Conservation (phyloP, 2,113 vertebrate genomes). For the Megaptera novaeangliae region DNA sequence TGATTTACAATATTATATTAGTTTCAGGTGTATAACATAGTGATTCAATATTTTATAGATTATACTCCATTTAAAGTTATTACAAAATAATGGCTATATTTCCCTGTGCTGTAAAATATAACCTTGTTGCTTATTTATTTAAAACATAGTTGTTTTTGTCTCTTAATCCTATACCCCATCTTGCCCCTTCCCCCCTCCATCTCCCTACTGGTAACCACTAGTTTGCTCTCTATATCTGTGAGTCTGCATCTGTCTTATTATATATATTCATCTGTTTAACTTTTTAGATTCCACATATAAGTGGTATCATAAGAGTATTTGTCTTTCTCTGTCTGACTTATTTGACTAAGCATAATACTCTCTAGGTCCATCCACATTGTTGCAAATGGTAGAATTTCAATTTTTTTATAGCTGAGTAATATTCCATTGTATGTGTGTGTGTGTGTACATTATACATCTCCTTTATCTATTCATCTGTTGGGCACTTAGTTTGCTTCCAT, state of each 20-base stretch:
- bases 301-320: background rate
- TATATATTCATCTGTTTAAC: background rate
- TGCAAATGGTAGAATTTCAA: background rate
- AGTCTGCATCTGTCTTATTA: background rate
- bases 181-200: background rate
- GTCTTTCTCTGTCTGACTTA: background rate
- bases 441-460: background rate
- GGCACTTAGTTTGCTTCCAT: background rate
- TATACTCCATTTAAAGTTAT: background rate
- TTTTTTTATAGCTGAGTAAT: background rate
- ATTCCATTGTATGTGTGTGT: background rate
- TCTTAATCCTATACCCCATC: background rate
- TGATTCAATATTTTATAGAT: background rate
- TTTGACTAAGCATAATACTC: background rate
- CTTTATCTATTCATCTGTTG: background rate
- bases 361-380: background rate
- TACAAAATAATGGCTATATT: background rate
- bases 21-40: background rate
- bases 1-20: background rate
- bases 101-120: background rate
- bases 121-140: background rate
- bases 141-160: background rate
- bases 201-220: background rate
- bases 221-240: background rate
- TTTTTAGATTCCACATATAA: background rate